Base-by-base conservation (phyloP, 2,113 vertebrate species). In the Leucoraja erinaceus region DNA sequence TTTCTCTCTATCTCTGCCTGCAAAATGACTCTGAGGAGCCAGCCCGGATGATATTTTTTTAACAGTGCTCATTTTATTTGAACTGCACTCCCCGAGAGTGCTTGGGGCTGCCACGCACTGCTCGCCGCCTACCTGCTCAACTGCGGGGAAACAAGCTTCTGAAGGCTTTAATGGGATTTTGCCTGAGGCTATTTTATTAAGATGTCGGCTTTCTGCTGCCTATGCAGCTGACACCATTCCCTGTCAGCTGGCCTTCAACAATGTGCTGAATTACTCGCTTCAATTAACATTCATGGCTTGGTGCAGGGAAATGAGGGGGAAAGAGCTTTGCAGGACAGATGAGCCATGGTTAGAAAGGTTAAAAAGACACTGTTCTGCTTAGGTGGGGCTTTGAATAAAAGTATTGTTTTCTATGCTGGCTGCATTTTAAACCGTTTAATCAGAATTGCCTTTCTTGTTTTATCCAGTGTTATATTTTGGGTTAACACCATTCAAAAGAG, bases 121-220 rank as follows among this genome's bases (percentile, higher is more conserved):
- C 95, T 96, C 94, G 92, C 95, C 95, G 96, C 96, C 97, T 98
- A 99, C 98, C 98, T 99, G 98, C 98, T 97, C 98, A 98, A 98
- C 98, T 98, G 98, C 98, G 98, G 97, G 97, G 98, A 98, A 99
- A 98, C 98, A 98, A 98, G 97, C 98, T 98, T 98, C 98, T 98
- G 98, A 99, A 99, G 98, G 98, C 98, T 99, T 99, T 99, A 99
- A 99, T 99, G 98, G 98, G 98, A 99, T 99, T 99, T 99, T 95
- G 98, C 98, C 98, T 47, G 97, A 97, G 98, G 98, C 98, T 98
- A 97, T 99, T 99, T 99, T 99, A 99, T 99, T 99, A 99, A 99
- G 98, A 99, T 98, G 98, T 99, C 96, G 98, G 98, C 98, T 99
- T 98, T 98, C 97, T 98, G 98, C 98, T 99, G 98, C 98, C 97